Evolutionary conservation across 2,888 invertebrate species (phyloP).

Genomic region (Ptychoptera contaminata): DNA sequence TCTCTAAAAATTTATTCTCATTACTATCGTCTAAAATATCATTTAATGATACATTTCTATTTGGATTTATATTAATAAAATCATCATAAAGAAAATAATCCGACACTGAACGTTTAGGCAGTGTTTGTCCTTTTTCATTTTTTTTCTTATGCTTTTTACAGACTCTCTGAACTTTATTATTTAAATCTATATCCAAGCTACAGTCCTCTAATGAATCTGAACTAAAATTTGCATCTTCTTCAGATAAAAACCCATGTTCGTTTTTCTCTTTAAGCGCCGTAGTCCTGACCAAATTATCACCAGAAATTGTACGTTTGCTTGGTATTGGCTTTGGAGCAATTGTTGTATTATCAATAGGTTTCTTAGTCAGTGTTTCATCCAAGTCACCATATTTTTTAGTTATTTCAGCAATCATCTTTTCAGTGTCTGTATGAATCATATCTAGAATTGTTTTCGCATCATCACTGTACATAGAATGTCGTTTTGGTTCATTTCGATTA

Average conservation of each 20-base stretch:
- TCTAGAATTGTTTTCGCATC: constrained; percentile 41
- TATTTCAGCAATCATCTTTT: constrained; percentile 49
- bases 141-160: constrained; percentile 33
- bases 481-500: constrained; percentile 19
- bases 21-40: constrained; percentile 29
- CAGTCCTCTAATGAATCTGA: constrained; percentile 66
- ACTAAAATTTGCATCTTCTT: constrained; percentile 56
- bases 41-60: constrained; percentile 41
- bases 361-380: constrained; percentile 31
- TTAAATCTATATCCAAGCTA: constrained; percentile 38
- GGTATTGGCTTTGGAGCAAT: constrained; percentile 16
- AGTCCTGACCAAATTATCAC: background rate
- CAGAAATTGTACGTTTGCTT: constrained; percentile 9
- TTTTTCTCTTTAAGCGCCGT: constrained; percentile 8
- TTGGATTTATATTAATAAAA: constrained; percentile 31
- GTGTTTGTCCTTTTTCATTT: constrained; percentile 28
- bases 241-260: constrained; percentile 15
- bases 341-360: constrained; percentile 9
- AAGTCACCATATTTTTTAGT: constrained; percentile 46
- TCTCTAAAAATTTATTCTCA: constrained; percentile 35
- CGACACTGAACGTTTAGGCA: constrained; percentile 53
- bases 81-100: constrained; percentile 59
- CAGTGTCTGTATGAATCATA: constrained; percentile 45
- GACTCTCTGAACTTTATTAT: background rate
- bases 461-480: constrained; percentile 31